phyloP scores from a whole-genome alignment of 2,797 vertebrate species.

The Eidolon dupreanum region DNA sequence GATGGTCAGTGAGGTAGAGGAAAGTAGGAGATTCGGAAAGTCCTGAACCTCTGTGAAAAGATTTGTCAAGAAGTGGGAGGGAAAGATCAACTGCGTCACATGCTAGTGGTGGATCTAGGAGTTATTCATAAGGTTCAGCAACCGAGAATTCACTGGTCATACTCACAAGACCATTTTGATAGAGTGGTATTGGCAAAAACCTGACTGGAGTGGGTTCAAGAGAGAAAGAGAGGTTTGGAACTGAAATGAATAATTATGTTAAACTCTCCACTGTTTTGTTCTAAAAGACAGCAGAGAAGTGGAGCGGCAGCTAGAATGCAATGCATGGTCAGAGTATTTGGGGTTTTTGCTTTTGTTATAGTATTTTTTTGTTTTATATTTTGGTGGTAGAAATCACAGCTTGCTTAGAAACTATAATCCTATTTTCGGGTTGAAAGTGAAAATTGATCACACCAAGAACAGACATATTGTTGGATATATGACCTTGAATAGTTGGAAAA shows the following conservation, averaged over 20 bases:
- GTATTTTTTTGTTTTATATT: background rate
- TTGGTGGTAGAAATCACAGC: background rate
- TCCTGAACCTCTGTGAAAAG: rapidly evolving
- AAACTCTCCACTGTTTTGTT: background rate
- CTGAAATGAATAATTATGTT: background rate
- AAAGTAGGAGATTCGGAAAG: too few species aligned
- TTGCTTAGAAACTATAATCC: background rate
- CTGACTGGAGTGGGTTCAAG: background rate
- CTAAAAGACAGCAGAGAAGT: background rate
- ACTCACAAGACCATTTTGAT: background rate
- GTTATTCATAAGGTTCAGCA: background rate
- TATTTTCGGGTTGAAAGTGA: background rate
- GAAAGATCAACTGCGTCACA: background rate
- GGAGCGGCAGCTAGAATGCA: background rate
- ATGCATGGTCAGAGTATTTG: background rate
- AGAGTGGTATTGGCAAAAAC: background rate
- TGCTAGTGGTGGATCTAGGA: background rate
- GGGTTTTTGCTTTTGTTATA: background rate
- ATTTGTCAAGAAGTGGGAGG: rapidly evolving
- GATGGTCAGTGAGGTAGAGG: background rate
- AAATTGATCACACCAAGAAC: background rate
- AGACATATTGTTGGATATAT: background rate
- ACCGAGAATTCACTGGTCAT: background rate
- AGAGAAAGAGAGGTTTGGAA: background rate
- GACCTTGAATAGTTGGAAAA: background rate